A percentile compares a stretch with the other conserved stretches of the same genome.
phyloP scores from a whole-genome alignment of 2,888 invertebrate species.

The Dinocampus coccinellae region DNA sequence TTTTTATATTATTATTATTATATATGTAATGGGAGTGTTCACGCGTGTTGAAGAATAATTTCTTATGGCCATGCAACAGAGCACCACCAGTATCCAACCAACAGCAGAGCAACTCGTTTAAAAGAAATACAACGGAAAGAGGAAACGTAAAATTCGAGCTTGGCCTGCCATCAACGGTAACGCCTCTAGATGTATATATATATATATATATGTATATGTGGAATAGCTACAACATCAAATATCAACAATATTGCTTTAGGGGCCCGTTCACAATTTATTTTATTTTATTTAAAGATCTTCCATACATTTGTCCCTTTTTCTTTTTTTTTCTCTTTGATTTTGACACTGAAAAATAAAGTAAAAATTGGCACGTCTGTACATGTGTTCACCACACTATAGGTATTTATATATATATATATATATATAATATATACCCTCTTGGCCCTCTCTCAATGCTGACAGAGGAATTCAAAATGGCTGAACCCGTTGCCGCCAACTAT shows the following conservation, averaged over 20 bases:
- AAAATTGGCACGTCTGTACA: conserved; percentile 26
- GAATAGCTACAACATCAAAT: conserved; percentile 63
- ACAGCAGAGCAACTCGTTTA: background rate
- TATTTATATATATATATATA: background rate
- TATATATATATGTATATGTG: conserved; percentile 20
- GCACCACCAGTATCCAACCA: background rate
- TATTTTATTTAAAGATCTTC: background rate
- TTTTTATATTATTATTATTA: background rate
- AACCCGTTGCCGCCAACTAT: conserved; percentile 32
- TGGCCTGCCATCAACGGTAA: background rate
- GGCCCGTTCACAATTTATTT: conserved; percentile 41
- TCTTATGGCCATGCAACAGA: background rate
- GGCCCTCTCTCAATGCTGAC: conserved; percentile 34
- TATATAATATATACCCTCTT: conserved; percentile 14
- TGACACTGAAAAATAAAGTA: conserved; percentile 36
- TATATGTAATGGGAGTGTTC: background rate
- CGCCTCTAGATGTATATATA: conserved; percentile 2
- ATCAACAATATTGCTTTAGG: conserved; percentile 65
- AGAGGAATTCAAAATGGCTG: conserved; percentile 69
- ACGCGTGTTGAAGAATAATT: background rate
- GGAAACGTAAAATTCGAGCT: conserved; percentile 28
- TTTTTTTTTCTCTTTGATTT: conserved; percentile 43
- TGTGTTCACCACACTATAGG: conserved; percentile 15
- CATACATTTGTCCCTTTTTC: no score
- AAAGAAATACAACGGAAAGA: conserved; percentile 1